phyloP scores from a whole-genome alignment of 2,888 invertebrate species.

The Euzophera pinguis region DNA sequence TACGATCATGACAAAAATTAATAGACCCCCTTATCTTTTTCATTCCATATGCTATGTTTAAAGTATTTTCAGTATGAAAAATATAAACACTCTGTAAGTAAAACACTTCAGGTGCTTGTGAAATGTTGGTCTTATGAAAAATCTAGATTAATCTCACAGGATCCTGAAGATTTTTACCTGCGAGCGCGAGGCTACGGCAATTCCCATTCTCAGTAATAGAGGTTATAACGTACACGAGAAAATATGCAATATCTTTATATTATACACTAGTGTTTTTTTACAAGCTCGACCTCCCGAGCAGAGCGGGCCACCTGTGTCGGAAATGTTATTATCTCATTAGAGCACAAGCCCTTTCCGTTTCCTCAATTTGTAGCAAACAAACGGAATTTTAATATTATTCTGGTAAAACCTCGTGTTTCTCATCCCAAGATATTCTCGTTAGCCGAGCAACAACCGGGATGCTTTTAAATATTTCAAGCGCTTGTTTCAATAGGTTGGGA shows the following conservation, averaged over 20 bases:
- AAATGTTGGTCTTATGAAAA: background rate
- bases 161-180: slow-evolving; percentile 2
- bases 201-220: slow-evolving; percentile 8
- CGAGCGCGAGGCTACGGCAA: slow-evolving; percentile 1
- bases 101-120: background rate
- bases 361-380: slow-evolving; percentile 59
- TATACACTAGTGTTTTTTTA: slow-evolving; percentile 14
- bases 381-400: slow-evolving; percentile 60
- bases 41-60: no score
- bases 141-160: slow-evolving; percentile 3
- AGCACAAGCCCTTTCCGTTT: slow-evolving; percentile 51
- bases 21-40: no score
- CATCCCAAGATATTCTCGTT: slow-evolving; percentile 40
- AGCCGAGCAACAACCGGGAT: slow-evolving; percentile 27
- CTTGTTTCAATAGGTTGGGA: slow-evolving; percentile 9
- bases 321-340: slow-evolving; percentile 70
- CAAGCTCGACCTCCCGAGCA: slow-evolving; percentile 24
- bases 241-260: slow-evolving; percentile 13
- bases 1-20: no score
- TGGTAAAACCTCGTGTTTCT: slow-evolving; percentile 36
- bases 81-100: background rate
- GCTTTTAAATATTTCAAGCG: slow-evolving; percentile 20
- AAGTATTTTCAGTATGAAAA: background rate
- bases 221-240: slow-evolving; percentile 7
- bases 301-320: slow-evolving; percentile 47